Evolutionary conservation across 1,140 invertebrate species (phyloP), one percentile per base, ranked within the genome.

Genomic region (Eupristina koningsbergeri): DNA sequence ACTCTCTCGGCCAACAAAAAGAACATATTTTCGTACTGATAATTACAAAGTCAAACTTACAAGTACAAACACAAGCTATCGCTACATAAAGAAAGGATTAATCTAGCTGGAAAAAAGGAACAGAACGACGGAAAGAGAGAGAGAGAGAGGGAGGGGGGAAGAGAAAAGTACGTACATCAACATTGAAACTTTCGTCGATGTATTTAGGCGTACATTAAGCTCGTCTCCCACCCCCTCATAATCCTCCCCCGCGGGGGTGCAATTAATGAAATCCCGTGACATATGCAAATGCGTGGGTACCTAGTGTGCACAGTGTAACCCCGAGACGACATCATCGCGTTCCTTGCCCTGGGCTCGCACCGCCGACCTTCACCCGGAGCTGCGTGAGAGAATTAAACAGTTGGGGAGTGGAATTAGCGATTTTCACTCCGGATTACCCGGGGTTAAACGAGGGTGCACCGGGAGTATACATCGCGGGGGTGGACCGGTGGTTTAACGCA

Each of bases 251-350:
- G 34, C 67, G 76, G 63, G 29, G 0, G 36, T 36, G 79, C 74
- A 77, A 85, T 85, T 81, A 85, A 85, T 81, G 79, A 81, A 85
- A 85, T 53, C 84, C 74, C n/a, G 71, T 77, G 84, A 85, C 79
- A 71, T 81, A 81, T 85, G 84, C 84, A 85, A 85, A 85, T 85
- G 83, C 61, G 31, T 22, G 36, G 19, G 0, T 15, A n/a, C 17
- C 67, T n/a, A n/a, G 47, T 47, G 36, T 47, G 69, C 11, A 71
- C 34, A 11, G 15, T 9, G 45, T 31, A 41, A 39, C 13, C 22
- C 34, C 13, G 75, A n/a, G 67, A 29, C 31, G 71, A 8, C 47
- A 17, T 15, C 47, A 50, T 50, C 47, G 47, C 80, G 80, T 53
- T 45, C 6, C 45, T 3, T 58, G 29, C 8, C 15, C n/a, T 58